Evolutionary conservation across 2,113 vertebrate genomes (phyloP).

Genomic region (Telmatochromis bifrenatus): DNA sequence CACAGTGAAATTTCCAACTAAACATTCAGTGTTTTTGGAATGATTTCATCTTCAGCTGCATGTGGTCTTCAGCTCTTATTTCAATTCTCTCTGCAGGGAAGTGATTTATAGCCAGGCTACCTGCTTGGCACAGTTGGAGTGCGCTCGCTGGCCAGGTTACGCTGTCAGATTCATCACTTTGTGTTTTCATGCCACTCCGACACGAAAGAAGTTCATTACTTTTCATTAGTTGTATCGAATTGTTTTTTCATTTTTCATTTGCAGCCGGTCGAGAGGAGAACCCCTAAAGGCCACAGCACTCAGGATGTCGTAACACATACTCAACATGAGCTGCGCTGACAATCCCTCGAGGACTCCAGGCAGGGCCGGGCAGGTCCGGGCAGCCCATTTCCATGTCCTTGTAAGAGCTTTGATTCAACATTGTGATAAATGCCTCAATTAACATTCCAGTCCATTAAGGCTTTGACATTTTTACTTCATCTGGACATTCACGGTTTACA

Average conservation of each 20-base stretch:
- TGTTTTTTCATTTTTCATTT: conserved; percentile 22
- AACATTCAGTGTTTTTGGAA: background rate
- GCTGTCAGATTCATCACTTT: background rate
- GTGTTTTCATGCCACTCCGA: background rate
- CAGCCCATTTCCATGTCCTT: conserved; percentile 1
- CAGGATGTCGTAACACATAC: conserved; percentile 32
- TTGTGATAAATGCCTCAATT: conserved; percentile 53
- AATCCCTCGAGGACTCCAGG: background rate
- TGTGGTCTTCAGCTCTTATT: background rate
- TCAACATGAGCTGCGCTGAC: background rate
- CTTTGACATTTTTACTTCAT: conserved; percentile 27
- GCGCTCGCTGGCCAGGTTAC: background rate
- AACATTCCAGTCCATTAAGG: conserved; percentile 54
- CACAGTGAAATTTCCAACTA: background rate
- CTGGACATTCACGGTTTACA: background rate
- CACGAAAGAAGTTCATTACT: background rate
- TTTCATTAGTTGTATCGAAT: conserved; percentile 11
- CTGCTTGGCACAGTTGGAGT: background rate
- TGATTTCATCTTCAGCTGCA: background rate
- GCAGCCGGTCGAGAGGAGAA: background rate
- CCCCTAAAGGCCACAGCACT: background rate
- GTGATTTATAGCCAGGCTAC: conserved; percentile 4
- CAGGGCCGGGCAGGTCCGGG: conserved; percentile 18
- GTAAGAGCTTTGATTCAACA: conserved; percentile 39
- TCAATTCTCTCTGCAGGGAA: background rate